phyloP scores from a whole-genome alignment of 2,797 vertebrate species.

The Platalea minor region DNA sequence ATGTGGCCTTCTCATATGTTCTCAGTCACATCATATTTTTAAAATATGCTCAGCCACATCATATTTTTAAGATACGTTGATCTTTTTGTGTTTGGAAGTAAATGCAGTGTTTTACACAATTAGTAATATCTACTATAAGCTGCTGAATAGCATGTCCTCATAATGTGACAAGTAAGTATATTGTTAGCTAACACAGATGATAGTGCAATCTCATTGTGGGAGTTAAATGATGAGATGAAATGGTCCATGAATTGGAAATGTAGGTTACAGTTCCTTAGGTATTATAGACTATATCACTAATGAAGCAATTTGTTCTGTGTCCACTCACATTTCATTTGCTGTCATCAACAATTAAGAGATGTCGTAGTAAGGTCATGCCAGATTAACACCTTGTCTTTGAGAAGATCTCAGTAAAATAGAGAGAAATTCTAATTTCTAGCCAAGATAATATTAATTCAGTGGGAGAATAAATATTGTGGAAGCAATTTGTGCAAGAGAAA shows the following conservation, averaged over 20 bases:
- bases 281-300: conserved; percentile 65
- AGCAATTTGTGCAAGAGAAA: conserved; percentile 13
- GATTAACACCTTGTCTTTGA: conserved; percentile 68
- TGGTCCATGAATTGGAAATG: conserved; percentile 55
- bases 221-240: conserved; percentile 66
- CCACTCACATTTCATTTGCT: conserved; percentile 75
- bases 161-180: conserved; percentile 14
- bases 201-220: conserved; percentile 14
- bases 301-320: conserved; percentile 78
- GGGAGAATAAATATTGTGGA: conserved; percentile 46
- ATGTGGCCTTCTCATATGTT: neutral
- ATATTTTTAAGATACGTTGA: neutral
- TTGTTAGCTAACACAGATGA: neutral
- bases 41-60: neutral
- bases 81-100: neutral
- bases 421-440: conserved; percentile 49
- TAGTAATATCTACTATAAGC: neutral
- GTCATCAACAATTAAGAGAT: conserved; percentile 72
- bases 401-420: conserved; percentile 60
- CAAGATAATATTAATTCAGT: conserved; percentile 48
- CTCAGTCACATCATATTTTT: neutral
- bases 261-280: conserved; percentile 55
- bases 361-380: conserved; percentile 62
- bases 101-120: neutral
- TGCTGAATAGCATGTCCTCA: neutral